phyloP scores from a whole-genome alignment of 2,113 vertebrate genomes.

The Limnothrissa miodon region DNA sequence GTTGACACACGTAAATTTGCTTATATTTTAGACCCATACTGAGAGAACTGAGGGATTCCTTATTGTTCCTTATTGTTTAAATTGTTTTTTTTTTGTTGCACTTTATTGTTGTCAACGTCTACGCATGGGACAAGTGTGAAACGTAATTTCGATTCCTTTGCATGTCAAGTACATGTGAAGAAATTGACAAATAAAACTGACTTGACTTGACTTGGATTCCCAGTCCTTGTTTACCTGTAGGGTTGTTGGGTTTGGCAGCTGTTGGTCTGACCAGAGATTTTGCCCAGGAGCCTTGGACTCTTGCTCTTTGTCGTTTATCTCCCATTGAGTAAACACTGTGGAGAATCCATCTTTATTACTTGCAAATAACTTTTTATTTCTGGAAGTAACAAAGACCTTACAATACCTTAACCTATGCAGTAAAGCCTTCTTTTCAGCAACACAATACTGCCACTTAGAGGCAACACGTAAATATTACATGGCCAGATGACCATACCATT shows the following conservation, averaged over 20 bases:
- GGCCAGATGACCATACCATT: background rate
- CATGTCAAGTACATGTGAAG: too few relatives aligned
- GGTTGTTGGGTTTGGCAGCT: constrained; percentile 61
- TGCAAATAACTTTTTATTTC: background rate
- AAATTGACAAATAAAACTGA: too few relatives aligned
- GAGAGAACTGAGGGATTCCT: too few relatives aligned
- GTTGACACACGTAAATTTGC: background rate
- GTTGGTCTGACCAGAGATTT: constrained; percentile 57
- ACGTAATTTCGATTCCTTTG: too few relatives aligned
- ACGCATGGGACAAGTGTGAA: too few relatives aligned
- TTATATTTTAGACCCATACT: too few relatives aligned
- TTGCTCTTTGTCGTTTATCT: constrained; percentile 77
- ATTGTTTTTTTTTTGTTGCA: too few relatives aligned
- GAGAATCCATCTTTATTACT: background rate
- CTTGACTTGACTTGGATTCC: too few relatives aligned
- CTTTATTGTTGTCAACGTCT: too few relatives aligned
- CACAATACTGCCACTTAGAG: constrained; percentile 39
- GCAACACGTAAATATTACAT: background rate
- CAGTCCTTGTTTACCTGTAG: background rate
- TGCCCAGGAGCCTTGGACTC: constrained; percentile 93
- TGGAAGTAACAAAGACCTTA: background rate
- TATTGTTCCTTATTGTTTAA: too few relatives aligned
- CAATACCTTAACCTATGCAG: background rate
- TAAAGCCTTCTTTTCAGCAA: background rate
- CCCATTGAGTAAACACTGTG: constrained; percentile 67